phyloP scores from a whole-genome alignment of 2,888 invertebrate genomes.

The Caenorhabditis afra region DNA sequence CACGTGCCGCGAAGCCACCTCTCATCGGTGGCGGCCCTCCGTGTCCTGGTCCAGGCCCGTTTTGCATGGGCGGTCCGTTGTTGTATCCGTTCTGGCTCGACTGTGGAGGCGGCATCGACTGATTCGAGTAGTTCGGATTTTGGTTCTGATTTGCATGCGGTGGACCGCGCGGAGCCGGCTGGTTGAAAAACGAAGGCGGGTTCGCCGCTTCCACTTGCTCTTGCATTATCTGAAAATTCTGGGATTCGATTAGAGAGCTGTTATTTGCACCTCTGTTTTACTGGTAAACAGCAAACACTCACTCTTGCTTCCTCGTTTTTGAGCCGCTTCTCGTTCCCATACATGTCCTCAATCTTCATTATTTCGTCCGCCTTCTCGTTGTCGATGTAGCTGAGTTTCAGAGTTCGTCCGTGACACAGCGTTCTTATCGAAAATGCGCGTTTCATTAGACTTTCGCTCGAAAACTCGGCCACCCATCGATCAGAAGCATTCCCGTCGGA shows the following conservation, averaged over 20 bases:
- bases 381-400: constrained; percentile 54
- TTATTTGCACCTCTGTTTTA: background rate
- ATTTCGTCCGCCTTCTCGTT: constrained; percentile 65
- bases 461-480: constrained; percentile 76
- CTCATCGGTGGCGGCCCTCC: constrained; percentile 9
- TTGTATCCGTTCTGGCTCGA: background rate
- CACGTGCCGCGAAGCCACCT: constrained; percentile 30
- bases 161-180: constrained; percentile 13
- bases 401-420: constrained; percentile 48
- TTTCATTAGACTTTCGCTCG: constrained; percentile 59
- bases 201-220: constrained; percentile 31
- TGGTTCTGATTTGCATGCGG: background rate
- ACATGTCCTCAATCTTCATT: constrained; percentile 62
- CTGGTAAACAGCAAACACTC: background rate
- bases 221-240: constrained; percentile 9
- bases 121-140: background rate
- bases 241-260: background rate
- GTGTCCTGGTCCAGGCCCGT: too few species aligned
- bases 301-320: constrained; percentile 53
- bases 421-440: constrained; percentile 49
- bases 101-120: background rate
- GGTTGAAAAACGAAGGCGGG: constrained; percentile 46
- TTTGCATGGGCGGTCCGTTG: background rate
- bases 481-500: constrained; percentile 73
- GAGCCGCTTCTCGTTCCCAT: constrained; percentile 58